Evolutionary conservation across 2,797 vertebrate genomes (phyloP), one percentile per base, ranked within the genome.

Genomic region (Synanceia verrucosa): DNA sequence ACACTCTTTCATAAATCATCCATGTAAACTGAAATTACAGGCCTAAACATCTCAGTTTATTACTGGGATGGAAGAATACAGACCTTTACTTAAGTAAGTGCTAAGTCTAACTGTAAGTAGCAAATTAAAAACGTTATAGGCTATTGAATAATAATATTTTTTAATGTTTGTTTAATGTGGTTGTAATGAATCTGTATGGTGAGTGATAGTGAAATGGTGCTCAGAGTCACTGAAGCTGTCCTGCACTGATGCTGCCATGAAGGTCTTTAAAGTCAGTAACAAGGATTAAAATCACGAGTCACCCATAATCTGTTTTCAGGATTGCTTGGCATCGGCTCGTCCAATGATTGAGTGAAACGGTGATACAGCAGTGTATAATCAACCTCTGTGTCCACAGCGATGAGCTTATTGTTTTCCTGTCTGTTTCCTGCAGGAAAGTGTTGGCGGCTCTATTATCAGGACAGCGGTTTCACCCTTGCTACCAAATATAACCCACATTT

Each of bases 381-480:
- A 70, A 71, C 34, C 5, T 37, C 55, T 48, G 71, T 78, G 68
- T 78, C 62, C 31, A 47, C 47, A 66, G 23, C 16, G 78, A 79
- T 80, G 78, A 67, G 67, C 50, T 4, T 51, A 58, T 73, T 82
- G 77, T 85, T 81, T 81, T 73, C 71, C 71, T 50, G 26, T 66
- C 61, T 52, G 61, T 68, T 84, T 85, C 81, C 81, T 88, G 52
- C 50, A 65, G 2, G 83, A 77, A 83, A 64, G 57, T 24, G 81
- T 66, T 58, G 84, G 80, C 36, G 31, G 73, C 39, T 75, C 53
- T 73, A 29, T 65, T 70, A 87, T 85, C 79, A 58, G 57, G 56
- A 21, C 44, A 44, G 31, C 28, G 18, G 70, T 53, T 64, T 79
- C 55, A 68, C 46, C 70, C 46, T 7, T 41, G 39, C 11, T 47